Evolutionary conservation across 2,888 invertebrate genomes (phyloP), one percentile per base, ranked within the genome.

Genomic region (Alloscopus bannaensis): DNA sequence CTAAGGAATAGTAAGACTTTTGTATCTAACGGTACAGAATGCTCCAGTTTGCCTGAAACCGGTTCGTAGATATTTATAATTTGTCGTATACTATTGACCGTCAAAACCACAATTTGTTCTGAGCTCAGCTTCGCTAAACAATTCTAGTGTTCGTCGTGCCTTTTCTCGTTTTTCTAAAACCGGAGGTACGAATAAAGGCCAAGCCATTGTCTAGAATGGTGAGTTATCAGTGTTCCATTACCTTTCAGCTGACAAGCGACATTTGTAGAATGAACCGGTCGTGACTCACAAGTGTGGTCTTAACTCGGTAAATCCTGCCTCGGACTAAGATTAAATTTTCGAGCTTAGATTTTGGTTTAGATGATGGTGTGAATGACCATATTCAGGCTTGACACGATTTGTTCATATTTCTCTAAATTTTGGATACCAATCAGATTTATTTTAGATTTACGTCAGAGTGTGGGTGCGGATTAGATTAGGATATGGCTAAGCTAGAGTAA

Each of bases 201-300:
- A 6, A 3, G 80, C 66, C 72, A 80, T 80, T 69, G 36, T 13
- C 13, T n/a, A n/a, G n/a, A n/a, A n/a, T n/a, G n/a, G n/a, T n/a
- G n/a, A n/a, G n/a, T n/a, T n/a, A n/a, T n/a, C n/a, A n/a, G n/a
- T n/a, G n/a, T n/a, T n/a, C n/a, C n/a, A n/a, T n/a, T n/a, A n/a
- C n/a, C n/a, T n/a, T n/a, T n/a, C n/a, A n/a, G n/a, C n/a, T n/a
- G n/a, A n/a, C n/a, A n/a, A n/a, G n/a, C n/a, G n/a, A n/a, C n/a
- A n/a, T n/a, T n/a, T n/a, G n/a, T n/a, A n/a, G n/a, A n/a, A 36
- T 13, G 6, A 6, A 13, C 36, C 36, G 36, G 36, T 36, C 36
- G 13, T 36, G 36, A 36, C 36, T 36, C 36, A 36, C 6, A 8
- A 36, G 6, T 36, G 6, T 36, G 36, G 36, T 36, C 36, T 6